A percentile compares a stretch with the other conserved stretches of the same genome.
These are phyloP conservation scores for Python bivittatus DNA, from an alignment of 2,113 vertebrate genomes.

Conservation along the genomic window DNA sequence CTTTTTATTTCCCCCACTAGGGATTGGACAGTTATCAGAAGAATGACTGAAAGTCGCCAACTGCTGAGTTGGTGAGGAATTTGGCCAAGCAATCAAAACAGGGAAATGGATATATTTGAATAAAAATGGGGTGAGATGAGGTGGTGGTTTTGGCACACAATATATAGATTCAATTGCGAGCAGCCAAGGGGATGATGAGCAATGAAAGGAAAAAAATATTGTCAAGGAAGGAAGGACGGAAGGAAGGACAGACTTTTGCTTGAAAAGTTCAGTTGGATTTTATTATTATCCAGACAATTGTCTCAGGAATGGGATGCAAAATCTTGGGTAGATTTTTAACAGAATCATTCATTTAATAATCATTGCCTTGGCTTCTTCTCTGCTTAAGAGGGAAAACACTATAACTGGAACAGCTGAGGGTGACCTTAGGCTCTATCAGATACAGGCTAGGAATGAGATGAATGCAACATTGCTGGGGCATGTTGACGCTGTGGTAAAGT, in stretches of 20 bases:
- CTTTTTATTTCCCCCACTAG: background rate
- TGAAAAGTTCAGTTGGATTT: constrained; percentile 13
- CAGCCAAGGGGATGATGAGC: constrained; percentile 50
- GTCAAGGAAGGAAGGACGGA: background rate
- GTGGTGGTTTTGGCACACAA: constrained; percentile 25
- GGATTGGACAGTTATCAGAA: constrained; percentile 51
- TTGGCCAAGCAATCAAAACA: constrained; percentile 35
- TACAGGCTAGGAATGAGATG: background rate
- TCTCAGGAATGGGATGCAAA: background rate
- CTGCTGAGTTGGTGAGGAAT: constrained; percentile 54
- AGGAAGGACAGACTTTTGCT: background rate
- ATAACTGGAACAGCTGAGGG: background rate
- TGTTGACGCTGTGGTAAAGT: background rate
- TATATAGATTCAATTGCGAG: constrained; percentile 59
- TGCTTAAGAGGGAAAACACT: background rate
- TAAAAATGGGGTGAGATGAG: constrained; percentile 23
- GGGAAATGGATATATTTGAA: constrained; percentile 41
- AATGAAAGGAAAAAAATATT: constrained; percentile 24
- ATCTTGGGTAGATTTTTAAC: background rate
- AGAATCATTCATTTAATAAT: background rate
- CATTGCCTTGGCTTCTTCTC: background rate
- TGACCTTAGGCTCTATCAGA: background rate
- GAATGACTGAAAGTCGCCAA: constrained; percentile 58
- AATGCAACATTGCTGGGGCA: background rate
- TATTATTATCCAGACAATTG: constrained; percentile 2